A percentile compares a stretch with the other conserved stretches of the same genome.
Conservation (phyloP, 2,797 vertebrate genomes). For the Antennarius maculatus region DNA sequence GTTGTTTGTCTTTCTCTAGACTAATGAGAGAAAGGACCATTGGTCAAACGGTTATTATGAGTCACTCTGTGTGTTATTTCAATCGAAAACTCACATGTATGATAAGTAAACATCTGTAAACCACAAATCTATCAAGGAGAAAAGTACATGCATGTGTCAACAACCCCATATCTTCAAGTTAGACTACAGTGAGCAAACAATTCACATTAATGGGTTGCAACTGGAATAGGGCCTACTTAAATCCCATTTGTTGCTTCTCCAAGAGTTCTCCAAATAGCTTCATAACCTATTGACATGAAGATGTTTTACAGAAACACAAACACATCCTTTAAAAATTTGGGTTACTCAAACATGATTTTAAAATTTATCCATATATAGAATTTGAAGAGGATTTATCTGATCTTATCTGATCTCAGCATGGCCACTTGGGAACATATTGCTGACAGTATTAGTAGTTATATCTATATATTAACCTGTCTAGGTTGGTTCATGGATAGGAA, state of each 20-base stretch:
- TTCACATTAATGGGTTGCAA: constrained; percentile 48
- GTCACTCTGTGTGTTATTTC: background rate
- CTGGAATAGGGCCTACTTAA: constrained; percentile 42
- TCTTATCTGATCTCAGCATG: constrained; percentile 2
- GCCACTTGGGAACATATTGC: background rate
- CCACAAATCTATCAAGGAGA: background rate
- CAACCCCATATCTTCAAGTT: constrained; percentile 20
- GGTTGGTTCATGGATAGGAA: too few species aligned
- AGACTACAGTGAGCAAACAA: constrained; percentile 36
- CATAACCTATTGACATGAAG: constrained; percentile 25
- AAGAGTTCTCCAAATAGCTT: constrained; percentile 27
- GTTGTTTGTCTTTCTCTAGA: background rate
- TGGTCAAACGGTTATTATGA: background rate
- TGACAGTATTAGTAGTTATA: background rate
- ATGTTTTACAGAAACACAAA: constrained; percentile 32
- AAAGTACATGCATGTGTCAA: background rate
- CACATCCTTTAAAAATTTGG: constrained; percentile 7
- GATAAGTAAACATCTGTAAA: constrained; percentile 1
- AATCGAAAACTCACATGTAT: constrained; percentile 8
- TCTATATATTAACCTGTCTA: too few species aligned
- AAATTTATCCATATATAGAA: background rate
- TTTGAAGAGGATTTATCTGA: constrained; percentile 7
- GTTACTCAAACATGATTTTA: background rate
- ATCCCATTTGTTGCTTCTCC: constrained; percentile 12
- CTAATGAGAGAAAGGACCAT: constrained; percentile 1